Conservation (phyloP, 2,797 vertebrate species). For the Rhabdophis nuchalis region DNA sequence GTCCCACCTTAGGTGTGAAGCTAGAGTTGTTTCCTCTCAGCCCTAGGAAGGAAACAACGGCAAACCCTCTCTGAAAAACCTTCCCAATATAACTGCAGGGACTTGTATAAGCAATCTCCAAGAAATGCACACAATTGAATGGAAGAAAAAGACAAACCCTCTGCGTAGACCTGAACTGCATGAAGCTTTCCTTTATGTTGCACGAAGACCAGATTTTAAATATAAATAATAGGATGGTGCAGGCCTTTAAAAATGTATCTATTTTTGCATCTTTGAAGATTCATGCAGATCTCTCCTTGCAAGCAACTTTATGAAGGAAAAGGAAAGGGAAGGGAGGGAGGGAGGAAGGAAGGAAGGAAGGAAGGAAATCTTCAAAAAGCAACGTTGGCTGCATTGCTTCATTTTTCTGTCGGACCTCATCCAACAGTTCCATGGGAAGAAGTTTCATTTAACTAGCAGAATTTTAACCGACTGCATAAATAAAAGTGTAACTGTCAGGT, state of each 20-base stretch:
- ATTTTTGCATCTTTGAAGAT: not conserved
- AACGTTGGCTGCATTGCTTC: not conserved
- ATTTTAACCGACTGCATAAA: not conserved
- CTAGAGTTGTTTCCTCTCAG: too few species aligned
- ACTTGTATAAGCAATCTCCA: too few species aligned
- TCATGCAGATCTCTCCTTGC: not conserved
- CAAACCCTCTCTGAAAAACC: too few species aligned
- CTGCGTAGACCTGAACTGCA: not conserved
- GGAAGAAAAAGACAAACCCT: not conserved
- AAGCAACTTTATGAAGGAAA: not conserved
- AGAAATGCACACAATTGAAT: too few species aligned
- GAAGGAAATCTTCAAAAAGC: not conserved
- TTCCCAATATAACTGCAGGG: too few species aligned
- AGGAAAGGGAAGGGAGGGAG: too few species aligned
- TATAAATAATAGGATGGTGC: not conserved
- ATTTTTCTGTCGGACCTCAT: not conserved
- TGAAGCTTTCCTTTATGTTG: not conserved
- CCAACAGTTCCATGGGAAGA: not conserved
- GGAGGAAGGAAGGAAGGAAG: too few species aligned
- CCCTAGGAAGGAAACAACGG: too few species aligned
- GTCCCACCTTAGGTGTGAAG: too few species aligned
- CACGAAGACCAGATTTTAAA: not conserved
- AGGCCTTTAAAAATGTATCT: not conserved
- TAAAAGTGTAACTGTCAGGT: not conserved
- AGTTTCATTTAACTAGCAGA: not conserved